Evolutionary conservation across 2,797 vertebrate species (phyloP).

Genomic region (Channallabes apus): DNA sequence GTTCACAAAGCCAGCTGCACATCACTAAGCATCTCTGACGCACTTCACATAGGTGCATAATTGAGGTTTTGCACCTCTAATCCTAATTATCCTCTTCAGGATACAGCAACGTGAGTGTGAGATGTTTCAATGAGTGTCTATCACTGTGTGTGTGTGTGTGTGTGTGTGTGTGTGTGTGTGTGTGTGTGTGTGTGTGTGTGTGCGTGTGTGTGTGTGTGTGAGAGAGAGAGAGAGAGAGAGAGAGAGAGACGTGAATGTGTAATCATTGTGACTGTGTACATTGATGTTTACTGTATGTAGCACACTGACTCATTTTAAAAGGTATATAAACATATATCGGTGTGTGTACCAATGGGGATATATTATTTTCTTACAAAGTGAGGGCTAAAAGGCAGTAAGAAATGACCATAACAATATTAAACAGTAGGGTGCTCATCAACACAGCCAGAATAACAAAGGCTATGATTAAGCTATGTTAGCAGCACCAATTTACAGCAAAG

Average conservation of each 20-base stretch:
- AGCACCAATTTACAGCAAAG: constrained; percentile 11
- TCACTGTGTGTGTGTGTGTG: background rate
- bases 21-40: constrained; percentile 43
- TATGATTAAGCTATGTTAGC: constrained; percentile 24
- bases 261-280: background rate
- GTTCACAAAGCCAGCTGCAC: constrained; percentile 48
- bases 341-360: background rate
- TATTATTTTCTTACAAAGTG: background rate
- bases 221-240: background rate
- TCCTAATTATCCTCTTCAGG: constrained; percentile 33
- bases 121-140: background rate
- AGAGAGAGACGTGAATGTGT: background rate
- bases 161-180: background rate
- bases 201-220: too few relatives aligned
- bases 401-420: constrained; percentile 13
- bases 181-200: background rate
- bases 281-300: background rate
- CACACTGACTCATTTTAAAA: background rate
- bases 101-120: constrained; percentile 1
- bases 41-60: constrained; percentile 41
- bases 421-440: constrained; percentile 17
- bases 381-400: background rate
- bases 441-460: background rate
- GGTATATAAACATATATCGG: background rate
- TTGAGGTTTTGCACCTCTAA: constrained; percentile 40